A percentile compares a stretch with the other conserved stretches of the same genome.
These are phyloP conservation scores for Agonopterix heracliana DNA, from an alignment of 2,888 invertebrate species.

Conservation along the genomic window DNA sequence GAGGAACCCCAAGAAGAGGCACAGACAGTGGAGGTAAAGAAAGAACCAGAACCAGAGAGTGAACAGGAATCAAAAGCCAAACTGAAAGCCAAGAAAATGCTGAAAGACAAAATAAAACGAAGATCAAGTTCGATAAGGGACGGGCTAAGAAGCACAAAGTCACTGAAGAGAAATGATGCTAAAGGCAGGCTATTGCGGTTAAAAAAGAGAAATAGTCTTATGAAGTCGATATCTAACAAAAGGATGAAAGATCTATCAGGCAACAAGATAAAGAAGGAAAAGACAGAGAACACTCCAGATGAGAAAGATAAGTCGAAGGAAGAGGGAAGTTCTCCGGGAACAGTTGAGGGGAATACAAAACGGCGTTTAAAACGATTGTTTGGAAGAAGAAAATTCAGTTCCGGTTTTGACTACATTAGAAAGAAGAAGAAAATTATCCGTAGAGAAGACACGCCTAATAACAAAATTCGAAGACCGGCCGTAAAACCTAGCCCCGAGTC, in stretches of 20 bases:
- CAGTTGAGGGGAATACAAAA: slow-evolving; percentile 61
- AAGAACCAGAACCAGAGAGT: slow-evolving; percentile 37
- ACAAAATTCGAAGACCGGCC: slow-evolving; percentile 65
- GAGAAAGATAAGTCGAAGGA: slow-evolving; percentile 65
- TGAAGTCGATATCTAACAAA: slow-evolving; percentile 60
- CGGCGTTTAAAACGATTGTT: slow-evolving; percentile 78
- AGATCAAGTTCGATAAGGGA: slow-evolving; percentile 65
- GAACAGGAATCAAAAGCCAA: slow-evolving; percentile 37
- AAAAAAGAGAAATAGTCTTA: slow-evolving; percentile 66
- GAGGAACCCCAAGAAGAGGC: slow-evolving; percentile 26
- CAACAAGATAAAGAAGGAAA: slow-evolving; percentile 53
- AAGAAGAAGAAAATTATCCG: slow-evolving; percentile 87
- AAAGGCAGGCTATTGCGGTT: slow-evolving; percentile 61
- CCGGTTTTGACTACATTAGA: slow-evolving; percentile 91
- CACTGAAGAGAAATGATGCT: slow-evolving; percentile 63
- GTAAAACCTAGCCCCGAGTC: slow-evolving; percentile 78
- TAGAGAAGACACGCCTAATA: slow-evolving; percentile 66
- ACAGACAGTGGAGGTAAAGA: slow-evolving; percentile 46
- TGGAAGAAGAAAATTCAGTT: slow-evolving; percentile 85
- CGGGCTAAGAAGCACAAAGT: slow-evolving; percentile 65
- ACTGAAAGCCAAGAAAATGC: slow-evolving; percentile 56
- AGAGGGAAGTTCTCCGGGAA: slow-evolving; percentile 38
- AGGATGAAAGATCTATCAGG: slow-evolving; percentile 53
- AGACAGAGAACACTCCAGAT: slow-evolving; percentile 29
- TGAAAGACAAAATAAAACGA: slow-evolving; percentile 57